These are phyloP conservation scores for Acrobeloides nanus DNA, from an alignment of 2,888 invertebrate species.

Conservation along the genomic window DNA sequence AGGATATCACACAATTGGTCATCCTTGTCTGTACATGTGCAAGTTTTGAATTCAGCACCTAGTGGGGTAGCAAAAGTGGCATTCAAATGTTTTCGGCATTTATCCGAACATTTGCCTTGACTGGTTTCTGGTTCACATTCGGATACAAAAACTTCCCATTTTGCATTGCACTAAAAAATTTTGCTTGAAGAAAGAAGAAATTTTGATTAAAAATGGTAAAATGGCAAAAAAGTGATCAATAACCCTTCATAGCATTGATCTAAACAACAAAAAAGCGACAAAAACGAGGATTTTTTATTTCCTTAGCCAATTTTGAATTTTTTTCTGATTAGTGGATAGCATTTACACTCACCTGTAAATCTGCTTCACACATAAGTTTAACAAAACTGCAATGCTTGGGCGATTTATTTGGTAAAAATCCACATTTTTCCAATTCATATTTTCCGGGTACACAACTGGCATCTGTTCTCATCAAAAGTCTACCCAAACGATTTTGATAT, in stretches of 20 bases:
- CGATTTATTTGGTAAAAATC: conserved; percentile 43
- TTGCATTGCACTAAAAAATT: conserved; percentile 48
- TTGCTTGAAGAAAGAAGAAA: too few species aligned
- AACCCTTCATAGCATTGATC: too few species aligned
- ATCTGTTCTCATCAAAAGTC: conserved; percentile 42
- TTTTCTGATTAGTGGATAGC: not conserved
- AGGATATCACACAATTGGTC: conserved; percentile 46
- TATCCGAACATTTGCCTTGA: conserved; percentile 38
- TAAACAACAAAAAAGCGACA: not conserved
- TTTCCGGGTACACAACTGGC: conserved; percentile 48
- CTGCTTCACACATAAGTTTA: conserved; percentile 49
- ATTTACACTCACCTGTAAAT: conserved; percentile 32
- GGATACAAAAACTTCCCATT: conserved; percentile 50
- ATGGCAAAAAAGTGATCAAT: too few species aligned
- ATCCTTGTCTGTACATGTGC: conserved; percentile 50
- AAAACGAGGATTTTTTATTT: not conserved
- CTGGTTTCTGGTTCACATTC: conserved; percentile 50
- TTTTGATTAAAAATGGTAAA: too few species aligned
- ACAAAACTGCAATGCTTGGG: conserved; percentile 49
- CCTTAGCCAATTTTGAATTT: not conserved
- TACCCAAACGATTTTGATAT: conserved; percentile 50
- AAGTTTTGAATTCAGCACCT: conserved; percentile 32
- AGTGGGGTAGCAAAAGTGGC: conserved; percentile 25
- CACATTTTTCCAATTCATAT: conserved; percentile 45
- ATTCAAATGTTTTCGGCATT: conserved; percentile 35